A percentile compares a stretch with the other conserved stretches of the same genome.
Conservation (phyloP, 2,113 vertebrate species). For the Cichladusa arquata region DNA sequence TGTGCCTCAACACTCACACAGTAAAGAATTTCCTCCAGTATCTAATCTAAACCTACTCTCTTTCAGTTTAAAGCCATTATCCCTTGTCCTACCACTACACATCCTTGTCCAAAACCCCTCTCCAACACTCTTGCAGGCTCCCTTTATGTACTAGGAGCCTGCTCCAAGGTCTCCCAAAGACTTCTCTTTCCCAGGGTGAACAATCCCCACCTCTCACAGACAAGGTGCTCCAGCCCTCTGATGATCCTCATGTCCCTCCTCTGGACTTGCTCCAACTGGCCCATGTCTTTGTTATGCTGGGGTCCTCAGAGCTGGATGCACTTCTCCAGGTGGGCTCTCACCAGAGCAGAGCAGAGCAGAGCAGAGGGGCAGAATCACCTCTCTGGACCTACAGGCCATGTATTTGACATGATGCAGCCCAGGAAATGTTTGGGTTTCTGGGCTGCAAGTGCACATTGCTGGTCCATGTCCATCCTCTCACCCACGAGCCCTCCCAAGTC, state of each 20-base stretch:
- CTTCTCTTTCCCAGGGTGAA: not conserved
- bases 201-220: not conserved
- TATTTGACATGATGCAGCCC: not conserved
- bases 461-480: not conserved
- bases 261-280: not conserved
- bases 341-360: no score
- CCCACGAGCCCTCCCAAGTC: not conserved
- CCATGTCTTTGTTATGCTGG: not conserved
- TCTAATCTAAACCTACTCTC: not conserved
- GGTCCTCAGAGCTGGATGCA: not conserved
- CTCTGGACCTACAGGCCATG: not conserved
- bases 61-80: not conserved
- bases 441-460: not conserved
- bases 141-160: not conserved
- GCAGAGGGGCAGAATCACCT: not conserved
- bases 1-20: not conserved
- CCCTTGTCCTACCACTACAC: not conserved
- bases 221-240: not conserved
- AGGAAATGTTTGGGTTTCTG: not conserved
- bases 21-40: not conserved
- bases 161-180: not conserved
- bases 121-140: not conserved
- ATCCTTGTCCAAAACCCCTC: not conserved
- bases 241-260: not conserved
- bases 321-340: not conserved